Conservation (phyloP, 2,888 invertebrate genomes). For the Conistra vaccinii region DNA sequence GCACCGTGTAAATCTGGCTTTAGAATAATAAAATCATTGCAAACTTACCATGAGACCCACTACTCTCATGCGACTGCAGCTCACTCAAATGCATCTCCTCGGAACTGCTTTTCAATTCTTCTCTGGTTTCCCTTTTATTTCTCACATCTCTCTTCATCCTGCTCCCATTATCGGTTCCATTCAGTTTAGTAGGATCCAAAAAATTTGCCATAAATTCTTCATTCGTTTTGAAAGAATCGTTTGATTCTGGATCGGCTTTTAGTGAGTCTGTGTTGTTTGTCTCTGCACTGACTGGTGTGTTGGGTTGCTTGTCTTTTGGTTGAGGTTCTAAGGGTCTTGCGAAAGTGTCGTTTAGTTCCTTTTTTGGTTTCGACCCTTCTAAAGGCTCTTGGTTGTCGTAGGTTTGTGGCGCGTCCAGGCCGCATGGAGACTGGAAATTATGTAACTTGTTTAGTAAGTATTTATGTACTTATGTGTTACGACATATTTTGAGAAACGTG, state of each 20-base stretch:
- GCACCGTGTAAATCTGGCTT: too few species aligned
- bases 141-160: conserved; percentile 67
- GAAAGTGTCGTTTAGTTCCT: conserved; percentile 83
- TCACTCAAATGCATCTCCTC: conserved; percentile 81
- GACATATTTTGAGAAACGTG: too few species aligned
- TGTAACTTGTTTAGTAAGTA: too few species aligned
- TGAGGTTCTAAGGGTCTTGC: conserved; percentile 75
- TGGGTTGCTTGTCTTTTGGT: conserved; percentile 77
- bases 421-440: conserved; percentile 81
- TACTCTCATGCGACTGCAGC: conserved; percentile 66
- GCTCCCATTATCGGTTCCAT: conserved; percentile 73
- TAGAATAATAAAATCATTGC: neutral
- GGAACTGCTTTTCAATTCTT: conserved; percentile 75
- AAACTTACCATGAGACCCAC: conserved; percentile 72
- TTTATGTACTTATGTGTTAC: too few species aligned
- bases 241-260: conserved; percentile 69
- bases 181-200: conserved; percentile 78
- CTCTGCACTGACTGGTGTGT: conserved; percentile 78
- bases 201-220: conserved; percentile 82
- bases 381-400: conserved; percentile 85
- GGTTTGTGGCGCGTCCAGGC: conserved; percentile 83
- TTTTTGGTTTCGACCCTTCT: conserved; percentile 80
- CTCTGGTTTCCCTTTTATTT: conserved; percentile 76
- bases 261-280: conserved; percentile 77
- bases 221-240: conserved; percentile 78